Base-by-base conservation (phyloP, 2,113 vertebrate genomes). In the Chloroceryle aenea region DNA sequence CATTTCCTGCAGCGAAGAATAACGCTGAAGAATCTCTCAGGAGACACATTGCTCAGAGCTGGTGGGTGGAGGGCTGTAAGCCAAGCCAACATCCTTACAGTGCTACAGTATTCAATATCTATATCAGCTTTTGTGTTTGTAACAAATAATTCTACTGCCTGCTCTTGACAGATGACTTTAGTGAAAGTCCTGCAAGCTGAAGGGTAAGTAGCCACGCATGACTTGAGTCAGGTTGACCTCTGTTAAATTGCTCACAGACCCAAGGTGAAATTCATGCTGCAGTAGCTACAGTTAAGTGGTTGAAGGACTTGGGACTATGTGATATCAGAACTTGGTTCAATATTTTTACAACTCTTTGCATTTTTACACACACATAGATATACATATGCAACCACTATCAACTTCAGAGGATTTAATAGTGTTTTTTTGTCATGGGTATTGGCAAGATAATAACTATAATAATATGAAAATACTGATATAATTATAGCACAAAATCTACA, bases 371-470 rank as follows among this genome's bases (percentile, higher is more conserved):
- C 53, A 82, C 56, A 85, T 1, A 88, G 52, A 83, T n/a, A 47
- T 69, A 55, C 34, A 40, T 52, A 79, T 68, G 52, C 62, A 91
- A 73, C 80, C 45, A 59, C 68, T 93, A 78, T 74, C 55, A 80
- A 14, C 42, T 88, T 89, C 69, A 89, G 66, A 69, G 40, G 43
- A 89, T 85, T 94, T 86, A 89, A 94, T 81, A 74, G 45, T 30
- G 59, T 5, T 4, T 68, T 93, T 95, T 86, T 52, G 34, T 89
- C 87, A 59, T 59, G 29, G 68, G 25, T 96, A 68, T 89, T 95
- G 95, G 71, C 93, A 95, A 88, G 90, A 87, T 96, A 96, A 97
- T 94, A 45, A 93, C 79, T 91, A 43, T 93, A 95, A 93, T 95
- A 77, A 73, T 74, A 91, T 36, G 77, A 91, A 96, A 95, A 94